These are phyloP conservation scores for Mylabris phalerata DNA, from an alignment of 1,140 invertebrate genomes.

Conservation along the genomic window DNA sequence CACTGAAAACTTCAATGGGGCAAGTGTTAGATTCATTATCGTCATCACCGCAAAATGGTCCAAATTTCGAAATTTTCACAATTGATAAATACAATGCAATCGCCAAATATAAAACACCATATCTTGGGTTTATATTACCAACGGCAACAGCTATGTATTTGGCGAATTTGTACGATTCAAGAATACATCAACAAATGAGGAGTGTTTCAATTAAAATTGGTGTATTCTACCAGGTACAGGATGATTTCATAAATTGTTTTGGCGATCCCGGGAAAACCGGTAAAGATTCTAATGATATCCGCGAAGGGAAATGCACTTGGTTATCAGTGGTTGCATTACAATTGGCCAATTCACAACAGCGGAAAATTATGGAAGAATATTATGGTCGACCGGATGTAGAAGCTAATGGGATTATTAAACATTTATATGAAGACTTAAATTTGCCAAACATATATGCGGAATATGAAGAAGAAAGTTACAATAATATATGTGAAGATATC, in stretches of 20 bases:
- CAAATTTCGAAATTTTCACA: constrained; percentile 69
- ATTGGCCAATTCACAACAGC: constrained; percentile 65
- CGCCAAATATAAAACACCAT: constrained; percentile 92
- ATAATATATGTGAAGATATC: constrained; percentile 74
- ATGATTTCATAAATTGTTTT: constrained; percentile 93
- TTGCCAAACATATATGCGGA: constrained; percentile 68
- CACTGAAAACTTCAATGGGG: constrained; percentile 71
- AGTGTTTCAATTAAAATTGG: constrained; percentile 90
- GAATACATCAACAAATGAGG: constrained; percentile 77
- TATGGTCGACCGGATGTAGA: constrained; percentile 66
- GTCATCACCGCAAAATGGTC: constrained; percentile 53
- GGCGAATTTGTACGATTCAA: constrained; percentile 57
- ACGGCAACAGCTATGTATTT: constrained; percentile 82
- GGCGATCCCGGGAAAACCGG: constrained; percentile 79
- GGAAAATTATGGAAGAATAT: constrained; percentile 68
- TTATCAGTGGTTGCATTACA: constrained; percentile 83
- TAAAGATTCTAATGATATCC: constrained; percentile 87
- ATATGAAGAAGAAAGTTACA: constrained; percentile 82
- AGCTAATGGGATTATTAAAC: constrained; percentile 65
- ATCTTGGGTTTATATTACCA: constrained; percentile 92
- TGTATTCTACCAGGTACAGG: constrained; percentile 93
- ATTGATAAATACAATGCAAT: constrained; percentile 84
- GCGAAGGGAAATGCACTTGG: constrained; percentile 96
- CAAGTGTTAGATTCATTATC: constrained; percentile 62
- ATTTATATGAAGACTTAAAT: constrained; percentile 73